phyloP scores from a whole-genome alignment of 2,888 invertebrate species.

The Tenthredo livida region DNA sequence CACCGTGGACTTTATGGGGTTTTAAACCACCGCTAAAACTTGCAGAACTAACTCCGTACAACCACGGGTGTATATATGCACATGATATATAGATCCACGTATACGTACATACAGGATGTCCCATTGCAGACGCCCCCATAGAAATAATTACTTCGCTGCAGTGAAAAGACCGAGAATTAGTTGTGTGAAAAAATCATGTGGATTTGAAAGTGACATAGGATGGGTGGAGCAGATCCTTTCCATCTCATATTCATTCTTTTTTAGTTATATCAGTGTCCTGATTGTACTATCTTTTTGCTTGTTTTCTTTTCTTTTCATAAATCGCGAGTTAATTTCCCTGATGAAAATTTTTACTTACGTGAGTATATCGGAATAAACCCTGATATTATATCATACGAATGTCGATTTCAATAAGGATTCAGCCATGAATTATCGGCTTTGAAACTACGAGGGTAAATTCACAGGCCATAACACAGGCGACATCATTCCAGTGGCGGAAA shows the following conservation, averaged over 20 bases:
- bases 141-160: neutral
- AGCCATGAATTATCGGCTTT: neutral
- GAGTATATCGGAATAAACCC: neutral
- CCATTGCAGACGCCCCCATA: neutral
- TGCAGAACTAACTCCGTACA: neutral
- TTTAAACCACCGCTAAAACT: constrained; percentile 8
- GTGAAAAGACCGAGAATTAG: neutral
- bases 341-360: neutral
- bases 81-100: neutral
- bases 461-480: constrained; percentile 10
- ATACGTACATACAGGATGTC: neutral
- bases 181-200: neutral
- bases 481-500: neutral
- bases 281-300: neutral
- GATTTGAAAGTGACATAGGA: neutral
- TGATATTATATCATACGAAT: neutral
- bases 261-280: neutral
- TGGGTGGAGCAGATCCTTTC: neutral
- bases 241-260: neutral
- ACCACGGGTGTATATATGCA: neutral
- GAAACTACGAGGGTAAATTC: neutral
- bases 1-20: neutral
- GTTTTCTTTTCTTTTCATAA: neutral
- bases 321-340: neutral
- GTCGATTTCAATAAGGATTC: neutral